Evolutionary conservation across 2,797 vertebrate species (phyloP), one percentile per base, ranked within the genome.

Genomic region (Notolepis coatsorum): DNA sequence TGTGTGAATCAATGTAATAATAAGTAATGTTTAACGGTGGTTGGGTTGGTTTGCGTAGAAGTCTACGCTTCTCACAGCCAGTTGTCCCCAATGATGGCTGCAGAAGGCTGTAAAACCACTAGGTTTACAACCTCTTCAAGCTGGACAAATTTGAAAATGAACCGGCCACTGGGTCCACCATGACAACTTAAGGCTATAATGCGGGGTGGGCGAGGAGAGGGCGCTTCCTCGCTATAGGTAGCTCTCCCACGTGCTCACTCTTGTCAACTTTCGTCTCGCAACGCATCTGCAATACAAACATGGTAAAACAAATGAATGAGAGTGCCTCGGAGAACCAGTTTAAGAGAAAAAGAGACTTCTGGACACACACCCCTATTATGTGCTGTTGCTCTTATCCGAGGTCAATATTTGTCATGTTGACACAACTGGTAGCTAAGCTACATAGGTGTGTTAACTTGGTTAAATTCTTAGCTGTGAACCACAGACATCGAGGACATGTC

Each of bases 131-230:
- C 7, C 12, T 54, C 21, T 55, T 71, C 20, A 57, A 41, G 63
- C 48, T 10, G 8, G 6, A 12, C 18, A 0, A n/a, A 27, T 31
- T 52, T 42, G 1, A 39, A 5, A 9, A 3, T 64, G n/a, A 43
- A 42, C 52, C 53, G 37, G 43, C 0, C 0, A 7, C 35, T 35
- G 5, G 24, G 1, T 69, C 3, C 1, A 33, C 12, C 15, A 45
- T 74, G 65, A 71, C 66, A 65, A 51, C 18, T 37, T 38, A 58
- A n/a, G 51, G 2, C 20, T 3, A 28, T 38, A 21, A 6, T 3
- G 1, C 15, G n/a, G 3, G 33, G 18, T 43, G n/a, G 17, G 37
- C 5, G 1, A 13, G 9, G 9, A 13, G 9, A 7, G 38, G 61
- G 25, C 65, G 47, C 63, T 45, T 25, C 13, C n/a, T 7, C 13